Conservation (phyloP, 2,113 vertebrate genomes). For the Psilopsiagon aymara region DNA sequence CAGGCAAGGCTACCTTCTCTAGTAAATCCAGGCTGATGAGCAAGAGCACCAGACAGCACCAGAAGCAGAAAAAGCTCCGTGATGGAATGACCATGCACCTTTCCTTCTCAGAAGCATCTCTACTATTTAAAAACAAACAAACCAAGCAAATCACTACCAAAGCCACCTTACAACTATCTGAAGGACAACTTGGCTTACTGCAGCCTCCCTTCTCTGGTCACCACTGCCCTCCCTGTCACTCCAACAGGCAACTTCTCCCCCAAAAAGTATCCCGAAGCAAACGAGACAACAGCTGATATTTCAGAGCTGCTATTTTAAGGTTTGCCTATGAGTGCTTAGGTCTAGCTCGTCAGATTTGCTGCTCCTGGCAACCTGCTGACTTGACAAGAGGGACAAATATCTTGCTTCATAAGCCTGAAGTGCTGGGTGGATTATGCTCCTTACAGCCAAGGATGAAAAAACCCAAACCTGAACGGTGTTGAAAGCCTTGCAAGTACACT, state of each 20-base stretch:
- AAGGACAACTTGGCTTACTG: not conserved
- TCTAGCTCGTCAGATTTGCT: not conserved
- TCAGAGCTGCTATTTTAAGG: constrained; percentile 31
- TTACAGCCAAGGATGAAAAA: not conserved
- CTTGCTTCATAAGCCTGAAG: not conserved
- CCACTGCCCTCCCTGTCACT: not conserved
- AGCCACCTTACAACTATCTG: not conserved
- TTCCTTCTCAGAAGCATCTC: not conserved
- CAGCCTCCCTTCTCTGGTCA: not conserved
- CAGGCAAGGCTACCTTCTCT: not conserved
- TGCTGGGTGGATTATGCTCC: not conserved
- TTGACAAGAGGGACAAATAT: not conserved
- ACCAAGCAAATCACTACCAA: not conserved
- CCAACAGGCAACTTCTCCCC: not conserved
- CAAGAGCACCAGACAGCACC: not conserved
- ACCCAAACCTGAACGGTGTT: not conserved
- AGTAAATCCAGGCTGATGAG: not conserved
- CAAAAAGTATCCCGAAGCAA: not conserved
- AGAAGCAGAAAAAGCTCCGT: not conserved
- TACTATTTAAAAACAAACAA: not conserved
- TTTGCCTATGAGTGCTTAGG: not conserved
- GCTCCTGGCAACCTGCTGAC: constrained; percentile 29
- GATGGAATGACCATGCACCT: not conserved
- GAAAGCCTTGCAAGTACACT: not conserved
- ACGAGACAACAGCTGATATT: not conserved